A percentile compares a stretch with the other conserved stretches of the same genome.
phyloP scores from a whole-genome alignment of 1,140 invertebrate species.

The Drosophila dunni region DNA sequence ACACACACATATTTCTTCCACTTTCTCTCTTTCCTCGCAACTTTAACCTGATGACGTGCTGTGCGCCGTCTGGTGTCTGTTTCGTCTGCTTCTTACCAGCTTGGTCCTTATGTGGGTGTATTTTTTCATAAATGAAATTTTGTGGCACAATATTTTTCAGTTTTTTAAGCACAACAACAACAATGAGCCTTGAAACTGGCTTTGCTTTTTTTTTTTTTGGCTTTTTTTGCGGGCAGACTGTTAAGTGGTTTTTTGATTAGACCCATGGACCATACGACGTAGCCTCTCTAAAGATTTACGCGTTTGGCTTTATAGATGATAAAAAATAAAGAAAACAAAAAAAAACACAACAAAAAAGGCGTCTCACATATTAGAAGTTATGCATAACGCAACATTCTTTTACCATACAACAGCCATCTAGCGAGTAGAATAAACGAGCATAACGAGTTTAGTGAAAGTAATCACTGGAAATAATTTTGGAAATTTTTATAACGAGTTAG shows the following conservation, averaged over 20 bases:
- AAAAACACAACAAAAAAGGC: constrained; percentile 14
- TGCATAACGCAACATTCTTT: constrained; percentile 28
- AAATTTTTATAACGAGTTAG: constrained; percentile 17
- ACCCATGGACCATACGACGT: constrained; percentile 44
- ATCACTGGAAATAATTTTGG: constrained; percentile 24
- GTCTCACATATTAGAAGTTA: constrained; percentile 34
- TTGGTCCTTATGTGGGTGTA: constrained; percentile 4
- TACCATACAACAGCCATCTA: not conserved
- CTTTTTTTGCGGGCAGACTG: constrained; percentile 43
- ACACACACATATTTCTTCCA: constrained; percentile 12
- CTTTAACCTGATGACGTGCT: constrained; percentile 15
- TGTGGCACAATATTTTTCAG: constrained; percentile 71
- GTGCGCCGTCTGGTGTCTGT: constrained; percentile 35
- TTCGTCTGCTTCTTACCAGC: not conserved
- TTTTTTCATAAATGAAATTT: constrained; percentile 77
- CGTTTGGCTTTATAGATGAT: constrained; percentile 39
- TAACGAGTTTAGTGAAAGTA: constrained; percentile 20
- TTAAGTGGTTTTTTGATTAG: constrained; percentile 79
- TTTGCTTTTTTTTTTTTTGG: not conserved
- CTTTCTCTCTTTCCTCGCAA: not conserved
- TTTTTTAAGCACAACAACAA: constrained; percentile 57
- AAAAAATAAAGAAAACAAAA: constrained; percentile 26
- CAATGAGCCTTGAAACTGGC: constrained; percentile 10
- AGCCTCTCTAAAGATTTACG: constrained; percentile 58
- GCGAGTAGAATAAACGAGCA: not conserved